phyloP scores from a whole-genome alignment of 1,140 invertebrate species.

The Matsumurasca onukii region DNA sequence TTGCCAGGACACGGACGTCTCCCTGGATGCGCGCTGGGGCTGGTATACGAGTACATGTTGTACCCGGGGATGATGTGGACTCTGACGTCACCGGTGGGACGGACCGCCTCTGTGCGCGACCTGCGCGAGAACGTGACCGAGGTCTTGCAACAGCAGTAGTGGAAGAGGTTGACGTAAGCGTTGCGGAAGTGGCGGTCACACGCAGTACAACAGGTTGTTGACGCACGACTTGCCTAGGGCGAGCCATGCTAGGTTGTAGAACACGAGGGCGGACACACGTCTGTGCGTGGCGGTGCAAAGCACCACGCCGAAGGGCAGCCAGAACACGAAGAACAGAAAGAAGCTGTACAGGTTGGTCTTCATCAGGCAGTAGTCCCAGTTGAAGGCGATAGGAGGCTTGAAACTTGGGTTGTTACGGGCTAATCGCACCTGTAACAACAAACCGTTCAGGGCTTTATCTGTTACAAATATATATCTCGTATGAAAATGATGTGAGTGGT shows the following conservation, averaged over 20 bases:
- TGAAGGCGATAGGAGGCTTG: conserved; percentile 60
- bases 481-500: no score
- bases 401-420: conserved; percentile 54
- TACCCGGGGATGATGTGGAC: conserved; percentile 76
- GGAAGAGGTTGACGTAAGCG: conserved; percentile 73
- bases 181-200: conserved; percentile 66
- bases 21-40: conserved; percentile 46
- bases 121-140: conserved; percentile 67
- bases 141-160: conserved; percentile 81
- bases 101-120: conserved; percentile 53
- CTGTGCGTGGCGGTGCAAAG: conserved; percentile 53
- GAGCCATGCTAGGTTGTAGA: conserved; percentile 66
- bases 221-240: conserved; percentile 66
- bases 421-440: no score
- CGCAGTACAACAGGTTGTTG: conserved; percentile 65
- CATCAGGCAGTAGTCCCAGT: conserved; percentile 62
- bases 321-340: conserved; percentile 61
- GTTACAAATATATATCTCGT: no score
- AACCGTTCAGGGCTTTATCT: conserved; percentile 33
- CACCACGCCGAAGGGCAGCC: conserved; percentile 63
- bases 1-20: conserved; percentile 44
- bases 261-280: conserved; percentile 52
- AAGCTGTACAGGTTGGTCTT: conserved; percentile 64
- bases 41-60: conserved; percentile 66
- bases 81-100: conserved; percentile 63